phyloP scores from a whole-genome alignment of 2,888 invertebrate genomes.

The Hirtodrosophila alboralis region DNA sequence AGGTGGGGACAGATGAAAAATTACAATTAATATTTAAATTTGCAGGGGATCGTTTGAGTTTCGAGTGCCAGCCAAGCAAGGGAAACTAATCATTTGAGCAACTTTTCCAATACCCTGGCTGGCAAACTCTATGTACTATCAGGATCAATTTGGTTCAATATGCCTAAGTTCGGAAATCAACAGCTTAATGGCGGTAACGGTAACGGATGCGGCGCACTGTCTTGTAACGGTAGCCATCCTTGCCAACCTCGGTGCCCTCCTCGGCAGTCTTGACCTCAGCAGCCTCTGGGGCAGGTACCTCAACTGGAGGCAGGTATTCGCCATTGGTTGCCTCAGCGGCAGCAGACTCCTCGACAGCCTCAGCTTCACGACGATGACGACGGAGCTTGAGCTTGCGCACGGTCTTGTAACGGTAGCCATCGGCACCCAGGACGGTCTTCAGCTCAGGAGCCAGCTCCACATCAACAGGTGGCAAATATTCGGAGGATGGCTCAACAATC shows the following conservation, averaged over 20 bases:
- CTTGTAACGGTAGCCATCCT: conserved; percentile 82
- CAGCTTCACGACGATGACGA: conserved; percentile 79
- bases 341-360: conserved; percentile 47
- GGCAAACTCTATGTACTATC: conserved; percentile 59
- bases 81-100: conserved; percentile 16
- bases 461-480: conserved; percentile 74
- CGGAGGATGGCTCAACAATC: conserved; percentile 66
- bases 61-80: conserved; percentile 24
- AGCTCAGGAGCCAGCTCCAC: conserved; percentile 78
- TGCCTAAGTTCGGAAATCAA: conserved; percentile 42
- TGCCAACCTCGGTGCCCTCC: conserved; percentile 78
- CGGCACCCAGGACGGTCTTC: conserved; percentile 74
- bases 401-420: conserved; percentile 78
- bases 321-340: conserved; percentile 59
- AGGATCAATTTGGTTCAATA: conserved; percentile 79
- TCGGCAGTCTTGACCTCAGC: conserved; percentile 53
- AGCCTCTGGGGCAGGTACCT: conserved; percentile 43
- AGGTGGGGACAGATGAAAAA: conserved; percentile 27
- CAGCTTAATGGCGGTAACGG: conserved; percentile 77
- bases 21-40: conserved; percentile 28
- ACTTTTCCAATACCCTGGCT: conserved; percentile 16
- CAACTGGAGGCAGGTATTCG: conserved; percentile 78
- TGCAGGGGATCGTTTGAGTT: conserved; percentile 19
- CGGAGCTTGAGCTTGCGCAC: conserved; percentile 73
- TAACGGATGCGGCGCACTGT: conserved; percentile 80